Percentiles rank a stretch among this genome's conserved stretches.
phyloP scores from a whole-genome alignment of 2,888 invertebrate genomes.

The Gastracanthus pulcherrimus region DNA sequence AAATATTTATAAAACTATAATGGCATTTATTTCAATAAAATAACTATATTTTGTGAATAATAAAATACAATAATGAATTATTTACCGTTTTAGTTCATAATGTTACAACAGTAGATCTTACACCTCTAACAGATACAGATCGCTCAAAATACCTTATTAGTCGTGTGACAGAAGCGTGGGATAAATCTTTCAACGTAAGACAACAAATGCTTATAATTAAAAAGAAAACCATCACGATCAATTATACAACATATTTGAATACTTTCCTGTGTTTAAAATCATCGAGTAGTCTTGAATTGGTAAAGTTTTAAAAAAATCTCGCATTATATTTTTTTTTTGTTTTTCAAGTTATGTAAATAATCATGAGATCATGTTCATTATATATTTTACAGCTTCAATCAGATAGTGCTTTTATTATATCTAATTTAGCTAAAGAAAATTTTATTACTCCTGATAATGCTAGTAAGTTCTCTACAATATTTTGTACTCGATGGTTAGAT shows the following conservation, averaged over 20 bases:
- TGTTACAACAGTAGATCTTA: no score
- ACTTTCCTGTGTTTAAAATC: background rate
- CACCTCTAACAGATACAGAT: no score
- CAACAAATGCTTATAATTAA: no score
- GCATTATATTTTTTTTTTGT: background rate
- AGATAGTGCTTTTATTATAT: background rate
- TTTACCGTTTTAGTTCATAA: no score
- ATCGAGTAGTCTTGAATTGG: background rate
- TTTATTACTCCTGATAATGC: background rate
- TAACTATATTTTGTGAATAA: no score
- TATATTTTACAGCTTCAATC: conserved; percentile 12
- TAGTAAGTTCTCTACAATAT: background rate
- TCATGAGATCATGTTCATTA: background rate
- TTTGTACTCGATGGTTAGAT: background rate
- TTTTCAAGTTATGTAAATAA: background rate
- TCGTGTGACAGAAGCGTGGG: no score
- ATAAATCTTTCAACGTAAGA: no score
- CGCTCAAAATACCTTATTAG: no score
- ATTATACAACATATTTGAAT: background rate
- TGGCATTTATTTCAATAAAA: no score
- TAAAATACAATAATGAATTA: no score
- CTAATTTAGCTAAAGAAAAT: background rate
- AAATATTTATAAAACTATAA: no score
- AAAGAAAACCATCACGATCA: background rate
- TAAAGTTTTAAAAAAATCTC: background rate